These are phyloP conservation scores for Anas georgica DNA, from an alignment of 2,797 vertebrate species.

Conservation along the genomic window DNA sequence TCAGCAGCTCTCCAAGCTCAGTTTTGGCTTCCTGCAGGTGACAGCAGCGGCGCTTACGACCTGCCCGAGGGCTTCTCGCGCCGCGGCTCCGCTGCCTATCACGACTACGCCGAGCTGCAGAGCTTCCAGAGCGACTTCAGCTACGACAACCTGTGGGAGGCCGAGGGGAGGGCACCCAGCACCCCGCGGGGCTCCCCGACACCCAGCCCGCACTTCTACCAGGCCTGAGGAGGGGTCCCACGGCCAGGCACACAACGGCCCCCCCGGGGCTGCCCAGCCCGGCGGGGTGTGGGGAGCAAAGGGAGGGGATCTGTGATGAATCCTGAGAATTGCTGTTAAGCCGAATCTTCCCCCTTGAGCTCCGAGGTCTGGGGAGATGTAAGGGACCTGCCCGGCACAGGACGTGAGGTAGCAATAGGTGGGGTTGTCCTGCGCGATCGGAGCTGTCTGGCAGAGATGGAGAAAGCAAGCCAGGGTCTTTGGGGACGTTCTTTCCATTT, in stretches of 20 bases:
- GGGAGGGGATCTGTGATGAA: background rate
- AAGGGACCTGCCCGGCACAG: accelerated
- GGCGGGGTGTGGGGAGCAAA: background rate
- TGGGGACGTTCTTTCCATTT: background rate
- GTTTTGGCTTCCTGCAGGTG: background rate
- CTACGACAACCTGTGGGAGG: slow-evolving; percentile 73
- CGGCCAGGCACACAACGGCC: background rate
- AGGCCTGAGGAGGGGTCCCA: background rate
- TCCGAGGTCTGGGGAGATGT: background rate
- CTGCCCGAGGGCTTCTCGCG: background rate
- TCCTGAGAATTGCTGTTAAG: background rate
- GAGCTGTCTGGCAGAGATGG: background rate
- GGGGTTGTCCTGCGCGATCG: background rate
- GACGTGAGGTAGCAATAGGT: background rate
- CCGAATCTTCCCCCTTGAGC: background rate
- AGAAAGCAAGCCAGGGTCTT: background rate
- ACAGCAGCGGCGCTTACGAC: accelerated
- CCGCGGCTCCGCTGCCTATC: background rate
- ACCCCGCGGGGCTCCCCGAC: background rate
- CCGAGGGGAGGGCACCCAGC: slow-evolving; percentile 20
- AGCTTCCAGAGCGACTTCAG: slow-evolving; percentile 66
- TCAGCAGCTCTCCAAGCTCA: background rate
- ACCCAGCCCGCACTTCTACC: background rate
- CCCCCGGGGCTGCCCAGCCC: accelerated
- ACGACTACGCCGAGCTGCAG: slow-evolving; percentile 65